phyloP scores from a whole-genome alignment of 2,113 vertebrate species.

The Heliornis fulica region DNA sequence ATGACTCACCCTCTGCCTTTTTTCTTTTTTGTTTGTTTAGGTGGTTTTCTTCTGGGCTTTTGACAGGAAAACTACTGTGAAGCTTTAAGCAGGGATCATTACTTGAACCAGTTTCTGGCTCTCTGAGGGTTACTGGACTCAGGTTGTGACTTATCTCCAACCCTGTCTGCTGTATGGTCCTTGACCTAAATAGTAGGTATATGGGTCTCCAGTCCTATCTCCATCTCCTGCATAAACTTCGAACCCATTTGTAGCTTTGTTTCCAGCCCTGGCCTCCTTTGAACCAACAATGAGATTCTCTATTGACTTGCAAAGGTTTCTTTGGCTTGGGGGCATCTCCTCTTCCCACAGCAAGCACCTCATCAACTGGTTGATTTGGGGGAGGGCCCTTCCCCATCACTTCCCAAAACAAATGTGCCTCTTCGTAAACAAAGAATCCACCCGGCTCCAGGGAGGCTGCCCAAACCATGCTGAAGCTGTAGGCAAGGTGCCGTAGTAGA shows the following conservation, averaged over 20 bases:
- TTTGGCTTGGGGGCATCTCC: not conserved
- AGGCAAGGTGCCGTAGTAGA: not conserved
- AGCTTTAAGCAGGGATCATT: not conserved
- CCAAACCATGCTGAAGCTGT: not conserved
- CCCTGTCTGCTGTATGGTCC: not conserved
- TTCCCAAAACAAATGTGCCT: not conserved
- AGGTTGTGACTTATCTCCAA: not conserved
- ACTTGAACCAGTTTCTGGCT: not conserved
- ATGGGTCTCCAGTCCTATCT: not conserved
- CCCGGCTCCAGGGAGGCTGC: not conserved
- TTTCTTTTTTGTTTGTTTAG: not conserved
- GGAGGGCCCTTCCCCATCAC: not conserved
- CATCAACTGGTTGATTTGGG: not conserved
- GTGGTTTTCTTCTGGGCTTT: not conserved
- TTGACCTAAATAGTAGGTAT: not conserved
- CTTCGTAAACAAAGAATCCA: not conserved
- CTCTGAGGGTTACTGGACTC: not conserved
- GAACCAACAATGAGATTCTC: not conserved
- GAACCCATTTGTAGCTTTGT: accelerated
- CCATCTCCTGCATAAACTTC: not conserved
- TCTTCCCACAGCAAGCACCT: not conserved
- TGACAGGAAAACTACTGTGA: not conserved
- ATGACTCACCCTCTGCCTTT: conserved; percentile 15
- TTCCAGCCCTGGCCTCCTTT: not conserved
- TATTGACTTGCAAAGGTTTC: not conserved